Conservation (phyloP, 1,140 invertebrate species). For the Bradysia coprophila region DNA sequence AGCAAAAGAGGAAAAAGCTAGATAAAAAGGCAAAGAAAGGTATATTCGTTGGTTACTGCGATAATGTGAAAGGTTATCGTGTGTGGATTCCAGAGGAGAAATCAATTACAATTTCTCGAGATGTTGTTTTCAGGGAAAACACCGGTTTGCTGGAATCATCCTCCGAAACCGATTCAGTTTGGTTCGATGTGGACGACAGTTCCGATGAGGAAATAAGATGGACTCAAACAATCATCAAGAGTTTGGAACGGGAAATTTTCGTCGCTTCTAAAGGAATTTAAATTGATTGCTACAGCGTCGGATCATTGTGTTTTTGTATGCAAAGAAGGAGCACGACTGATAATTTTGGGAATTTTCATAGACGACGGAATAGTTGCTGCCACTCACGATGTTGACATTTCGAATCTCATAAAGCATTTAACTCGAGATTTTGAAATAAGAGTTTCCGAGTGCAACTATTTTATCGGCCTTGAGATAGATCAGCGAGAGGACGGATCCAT, state of each 20-base stretch:
- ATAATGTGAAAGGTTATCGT: conserved; percentile 13
- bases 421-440: conserved; percentile 13
- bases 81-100: not conserved
- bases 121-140: not conserved
- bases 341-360: conserved; percentile 25
- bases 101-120: not conserved
- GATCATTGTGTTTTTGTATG: conserved; percentile 22
- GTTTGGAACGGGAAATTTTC: conserved; percentile 16
- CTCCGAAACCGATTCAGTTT: too few species aligned
- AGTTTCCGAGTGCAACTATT: conserved; percentile 7
- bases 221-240: conserved; percentile 11
- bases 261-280: conserved; percentile 13
- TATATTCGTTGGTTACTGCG: not conserved
- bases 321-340: conserved; percentile 7
- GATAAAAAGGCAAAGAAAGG: not conserved
- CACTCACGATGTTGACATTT: conserved; percentile 6
- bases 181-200: too few species aligned
- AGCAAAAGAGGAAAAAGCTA: not conserved
- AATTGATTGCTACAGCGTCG: conserved; percentile 13
- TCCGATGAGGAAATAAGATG: too few species aligned
- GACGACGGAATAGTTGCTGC: conserved; percentile 24
- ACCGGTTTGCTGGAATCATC: too few species aligned
- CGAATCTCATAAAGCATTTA: conserved; percentile 10
- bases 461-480: conserved; percentile 14
- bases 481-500: conserved; percentile 8